Evolutionary conservation across 1,140 invertebrate species (phyloP).

Genomic region (Stenopsyche tienmushanensis): DNA sequence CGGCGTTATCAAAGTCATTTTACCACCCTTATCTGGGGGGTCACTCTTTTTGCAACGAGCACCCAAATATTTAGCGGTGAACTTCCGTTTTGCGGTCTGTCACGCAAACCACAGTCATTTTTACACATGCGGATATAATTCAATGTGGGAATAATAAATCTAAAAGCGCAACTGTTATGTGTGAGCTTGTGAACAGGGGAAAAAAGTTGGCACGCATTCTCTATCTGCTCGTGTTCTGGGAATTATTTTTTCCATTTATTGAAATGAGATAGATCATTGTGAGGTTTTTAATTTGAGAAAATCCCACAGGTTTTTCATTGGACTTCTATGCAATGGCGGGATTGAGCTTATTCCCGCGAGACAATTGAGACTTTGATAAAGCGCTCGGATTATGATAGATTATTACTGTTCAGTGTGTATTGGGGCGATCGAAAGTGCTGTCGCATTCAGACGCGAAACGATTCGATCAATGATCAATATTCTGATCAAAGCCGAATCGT

Average conservation of each 20-base stretch:
- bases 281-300: conserved; percentile 25
- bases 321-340: too few species aligned
- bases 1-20: too few species aligned
- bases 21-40: too few species aligned
- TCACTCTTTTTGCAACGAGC: not conserved
- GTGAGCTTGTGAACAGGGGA: not conserved
- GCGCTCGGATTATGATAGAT: too few species aligned
- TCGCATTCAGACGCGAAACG: too few species aligned
- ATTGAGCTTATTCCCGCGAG: too few species aligned
- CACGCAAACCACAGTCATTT: conserved; percentile 1
- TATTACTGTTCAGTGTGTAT: too few species aligned
- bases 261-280: not conserved
- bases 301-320: conserved; percentile 21
- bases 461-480: too few species aligned
- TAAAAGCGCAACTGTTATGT: conserved; percentile 17
- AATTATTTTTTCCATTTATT: conserved; percentile 3
- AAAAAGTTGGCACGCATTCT: not conserved
- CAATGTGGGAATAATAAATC: conserved; percentile 10
- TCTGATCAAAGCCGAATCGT: too few species aligned
- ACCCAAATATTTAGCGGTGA: not conserved
- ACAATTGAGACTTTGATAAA: too few species aligned
- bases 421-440: too few species aligned
- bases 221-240: conserved; percentile 2
- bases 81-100: conserved; percentile 3
- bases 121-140: not conserved